These are phyloP conservation scores for Tetragonisca angustula DNA, from an alignment of 2,888 invertebrate species.

Conservation along the genomic window DNA sequence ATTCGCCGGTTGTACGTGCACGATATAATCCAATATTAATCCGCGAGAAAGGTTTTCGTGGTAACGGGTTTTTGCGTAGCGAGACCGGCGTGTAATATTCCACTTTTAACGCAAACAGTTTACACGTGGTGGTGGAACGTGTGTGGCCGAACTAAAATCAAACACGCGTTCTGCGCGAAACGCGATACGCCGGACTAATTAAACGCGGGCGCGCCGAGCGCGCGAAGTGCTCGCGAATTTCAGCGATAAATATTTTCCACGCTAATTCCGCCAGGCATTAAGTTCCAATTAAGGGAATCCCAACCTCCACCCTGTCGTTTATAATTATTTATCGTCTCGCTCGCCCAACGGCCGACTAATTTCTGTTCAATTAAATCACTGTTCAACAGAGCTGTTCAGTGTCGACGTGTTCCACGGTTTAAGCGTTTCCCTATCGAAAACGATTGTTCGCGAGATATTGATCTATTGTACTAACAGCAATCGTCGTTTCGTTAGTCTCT, in stretches of 20 bases:
- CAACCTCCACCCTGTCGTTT: slow-evolving; percentile 9
- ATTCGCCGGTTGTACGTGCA: background rate
- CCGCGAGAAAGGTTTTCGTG: background rate
- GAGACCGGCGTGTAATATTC: background rate
- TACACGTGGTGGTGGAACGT: background rate
- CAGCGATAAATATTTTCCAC: slow-evolving; percentile 34
- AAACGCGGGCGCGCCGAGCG: slow-evolving; percentile 4
- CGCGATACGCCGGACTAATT: slow-evolving; percentile 26
- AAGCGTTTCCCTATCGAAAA: background rate
- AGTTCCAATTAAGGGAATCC: slow-evolving; percentile 44
- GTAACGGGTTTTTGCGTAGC: background rate
- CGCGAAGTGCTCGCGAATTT: slow-evolving; percentile 13
- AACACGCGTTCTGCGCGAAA: slow-evolving; percentile 4
- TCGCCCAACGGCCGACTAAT: slow-evolving; percentile 16
- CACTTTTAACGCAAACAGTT: background rate
- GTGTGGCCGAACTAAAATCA: slow-evolving; percentile 17
- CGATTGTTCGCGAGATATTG: slow-evolving; percentile 26
- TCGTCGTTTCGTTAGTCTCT: background rate
- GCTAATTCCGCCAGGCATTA: slow-evolving; percentile 40
- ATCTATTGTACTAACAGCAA: slow-evolving; percentile 38
- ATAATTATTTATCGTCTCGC: slow-evolving; percentile 46
- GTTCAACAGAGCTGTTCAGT: no score
- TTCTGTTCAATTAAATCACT: slow-evolving; percentile 42
- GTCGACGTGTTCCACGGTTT: no score
- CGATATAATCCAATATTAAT: slow-evolving; percentile 5